Conservation (phyloP, 2,888 invertebrate species). For the Unio delphinus region DNA sequence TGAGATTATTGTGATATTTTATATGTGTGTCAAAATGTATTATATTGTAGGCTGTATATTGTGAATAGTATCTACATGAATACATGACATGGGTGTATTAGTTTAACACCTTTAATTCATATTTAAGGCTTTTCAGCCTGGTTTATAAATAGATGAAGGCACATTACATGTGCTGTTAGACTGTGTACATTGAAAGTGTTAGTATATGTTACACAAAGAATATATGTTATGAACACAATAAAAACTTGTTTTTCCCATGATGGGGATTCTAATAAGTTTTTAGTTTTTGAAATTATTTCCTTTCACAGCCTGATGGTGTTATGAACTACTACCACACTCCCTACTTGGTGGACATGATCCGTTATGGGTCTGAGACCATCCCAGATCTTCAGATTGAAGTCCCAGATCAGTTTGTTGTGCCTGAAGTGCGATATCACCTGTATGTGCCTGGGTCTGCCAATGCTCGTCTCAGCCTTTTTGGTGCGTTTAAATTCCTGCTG, state of each 20-base stretch:
- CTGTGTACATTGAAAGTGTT: background rate
- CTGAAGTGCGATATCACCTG: constrained; percentile 90
- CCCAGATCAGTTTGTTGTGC: constrained; percentile 91
- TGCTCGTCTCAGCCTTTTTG: constrained; percentile 75
- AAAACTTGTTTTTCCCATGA: background rate
- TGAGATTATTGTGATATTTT: no score
- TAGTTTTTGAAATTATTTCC: constrained; percentile 1
- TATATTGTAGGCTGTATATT: no score
- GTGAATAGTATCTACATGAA: no score
- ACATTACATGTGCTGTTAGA: background rate
- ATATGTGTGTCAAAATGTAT: no score
- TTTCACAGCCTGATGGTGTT: constrained; percentile 81
- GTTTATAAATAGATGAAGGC: background rate
- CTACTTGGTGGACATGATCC: constrained; percentile 90
- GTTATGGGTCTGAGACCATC: constrained; percentile 82
- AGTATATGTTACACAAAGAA: background rate
- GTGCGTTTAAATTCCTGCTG: constrained; percentile 59
- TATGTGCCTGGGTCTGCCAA: constrained; percentile 94
- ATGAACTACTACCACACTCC: constrained; percentile 94
- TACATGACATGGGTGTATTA: no score
- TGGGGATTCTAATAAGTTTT: background rate
- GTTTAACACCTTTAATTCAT: no score
- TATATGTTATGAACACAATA: background rate
- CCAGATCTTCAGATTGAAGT: constrained; percentile 97
- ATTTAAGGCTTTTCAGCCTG: no score